Evolutionary conservation across 2,888 invertebrate genomes (phyloP), one percentile per base, ranked within the genome.

Genomic region (Apantesis nais): DNA sequence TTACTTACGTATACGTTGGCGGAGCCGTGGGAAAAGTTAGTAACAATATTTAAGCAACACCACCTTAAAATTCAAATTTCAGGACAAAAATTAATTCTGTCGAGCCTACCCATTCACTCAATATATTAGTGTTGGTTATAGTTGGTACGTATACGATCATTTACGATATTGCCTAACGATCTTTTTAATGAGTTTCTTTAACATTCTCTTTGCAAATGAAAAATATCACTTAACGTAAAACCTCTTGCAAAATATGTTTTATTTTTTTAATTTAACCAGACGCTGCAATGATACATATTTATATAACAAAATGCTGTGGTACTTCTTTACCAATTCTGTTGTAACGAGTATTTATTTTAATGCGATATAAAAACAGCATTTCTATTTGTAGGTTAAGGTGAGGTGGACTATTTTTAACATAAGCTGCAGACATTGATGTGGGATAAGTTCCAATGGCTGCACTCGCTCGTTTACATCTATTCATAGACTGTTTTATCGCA

Each of bases 391-490:
- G 74, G 76, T 76, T 78, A 78, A 80, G 80, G 82, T 74, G 41
- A 67, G 55, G 63, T 72, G 67, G 58, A 78, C 75, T 78, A 79
- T 79, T 80, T 78, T 74, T 74, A 76, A 73, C 78, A 71, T 81
- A 81, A 83, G 77, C 77, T 77, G 67, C 72, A 73, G 77, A 72
- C 83, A 81, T 83, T 75, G 68, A 72, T 70, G 72, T 73, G 66
- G 67, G 74, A 68, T 72, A 77, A 22, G 48, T 62, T 12, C 39
- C 69, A 55, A 65, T 19, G 19, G 41, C 19, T 31, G 58, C 58
- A 29, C 29, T 16, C 55, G 67, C 60, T 61, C 22, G 58, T 58
- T 58, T 29, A 29, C 29, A 16, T 58, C 29, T 29, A 58, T 58
- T 58, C 7, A 58, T 29, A 58, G 5, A 16, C 16, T 58, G 14